Evolutionary conservation across 92 coral and sea anemone genomes (phyloP).

Genomic region (Zoanthus gigantus): DNA sequence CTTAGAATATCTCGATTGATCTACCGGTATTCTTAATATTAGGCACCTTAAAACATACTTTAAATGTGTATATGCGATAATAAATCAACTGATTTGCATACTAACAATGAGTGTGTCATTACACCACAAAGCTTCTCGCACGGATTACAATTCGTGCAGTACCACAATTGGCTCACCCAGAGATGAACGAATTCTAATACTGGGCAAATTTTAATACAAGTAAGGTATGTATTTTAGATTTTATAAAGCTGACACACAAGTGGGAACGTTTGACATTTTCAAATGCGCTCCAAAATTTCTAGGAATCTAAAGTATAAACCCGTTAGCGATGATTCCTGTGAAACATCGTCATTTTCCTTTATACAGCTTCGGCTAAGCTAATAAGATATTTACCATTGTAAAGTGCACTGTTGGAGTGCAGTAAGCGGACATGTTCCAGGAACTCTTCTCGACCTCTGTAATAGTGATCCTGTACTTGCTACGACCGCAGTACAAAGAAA

Average conservation of each 20-base stretch:
- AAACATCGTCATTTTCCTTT: too few species aligned
- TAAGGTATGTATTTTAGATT: too few species aligned
- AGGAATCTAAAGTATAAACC: too few species aligned
- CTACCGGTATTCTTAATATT: background rate
- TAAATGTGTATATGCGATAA: too few species aligned
- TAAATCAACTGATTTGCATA: background rate
- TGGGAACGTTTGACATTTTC: too few species aligned
- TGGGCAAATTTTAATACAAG: background rate
- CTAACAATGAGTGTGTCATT: background rate
- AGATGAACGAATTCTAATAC: background rate
- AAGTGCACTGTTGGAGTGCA: constrained; percentile 82
- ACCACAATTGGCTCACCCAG: background rate
- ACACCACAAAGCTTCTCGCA: too few species aligned
- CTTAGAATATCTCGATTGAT: background rate
- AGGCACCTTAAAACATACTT: too few species aligned
- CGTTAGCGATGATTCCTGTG: too few species aligned
- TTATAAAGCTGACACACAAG: too few species aligned
- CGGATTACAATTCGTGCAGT: background rate
- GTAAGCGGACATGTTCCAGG: constrained; percentile 83
- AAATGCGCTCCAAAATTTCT: too few species aligned
- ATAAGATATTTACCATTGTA: constrained; percentile 83
- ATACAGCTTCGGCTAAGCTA: too few species aligned
- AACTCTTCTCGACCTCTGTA: constrained; percentile 92
- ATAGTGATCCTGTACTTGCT: constrained; percentile 95
- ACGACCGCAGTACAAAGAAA: constrained; percentile 15